Evolutionary conservation across 1,140 invertebrate genomes (phyloP).

Genomic region (Bathynomus jamesi): DNA sequence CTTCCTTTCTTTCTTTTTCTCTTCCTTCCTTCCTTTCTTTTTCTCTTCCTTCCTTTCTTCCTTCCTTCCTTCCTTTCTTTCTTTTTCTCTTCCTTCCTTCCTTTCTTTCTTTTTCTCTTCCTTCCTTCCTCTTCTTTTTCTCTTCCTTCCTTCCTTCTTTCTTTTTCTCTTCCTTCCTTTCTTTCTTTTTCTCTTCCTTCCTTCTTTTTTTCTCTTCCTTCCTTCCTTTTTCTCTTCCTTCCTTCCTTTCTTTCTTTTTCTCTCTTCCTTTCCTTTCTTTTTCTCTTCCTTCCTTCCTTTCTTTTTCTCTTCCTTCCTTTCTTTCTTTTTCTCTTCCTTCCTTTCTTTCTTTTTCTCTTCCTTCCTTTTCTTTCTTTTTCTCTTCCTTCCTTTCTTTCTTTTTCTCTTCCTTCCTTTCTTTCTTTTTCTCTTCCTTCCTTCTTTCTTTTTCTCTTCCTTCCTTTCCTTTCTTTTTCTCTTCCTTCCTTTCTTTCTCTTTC

Average conservation of each 20-base stretch:
- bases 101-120: neutral
- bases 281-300: neutral
- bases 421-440: neutral
- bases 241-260: slow-evolving; percentile 8
- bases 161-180: neutral
- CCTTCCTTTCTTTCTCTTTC: too few species aligned
- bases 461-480: too few species aligned
- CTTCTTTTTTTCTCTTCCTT: neutral
- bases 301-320: slow-evolving; percentile 3
- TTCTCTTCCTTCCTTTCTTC: neutral
- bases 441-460: too few species aligned
- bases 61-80: neutral
- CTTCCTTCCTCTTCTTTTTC: neutral
- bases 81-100: neutral
- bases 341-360: too few species aligned
- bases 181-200: neutral
- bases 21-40: neutral
- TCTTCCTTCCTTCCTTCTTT: neutral
- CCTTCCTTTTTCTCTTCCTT: neutral
- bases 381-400: neutral
- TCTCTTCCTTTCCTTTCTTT: slow-evolving; percentile 8
- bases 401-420: neutral
- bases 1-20: neutral
- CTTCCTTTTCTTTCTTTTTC: neutral
- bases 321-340: neutral